Conservation (phyloP, 2,888 invertebrate genomes). For the Hedychridium roseum region DNA sequence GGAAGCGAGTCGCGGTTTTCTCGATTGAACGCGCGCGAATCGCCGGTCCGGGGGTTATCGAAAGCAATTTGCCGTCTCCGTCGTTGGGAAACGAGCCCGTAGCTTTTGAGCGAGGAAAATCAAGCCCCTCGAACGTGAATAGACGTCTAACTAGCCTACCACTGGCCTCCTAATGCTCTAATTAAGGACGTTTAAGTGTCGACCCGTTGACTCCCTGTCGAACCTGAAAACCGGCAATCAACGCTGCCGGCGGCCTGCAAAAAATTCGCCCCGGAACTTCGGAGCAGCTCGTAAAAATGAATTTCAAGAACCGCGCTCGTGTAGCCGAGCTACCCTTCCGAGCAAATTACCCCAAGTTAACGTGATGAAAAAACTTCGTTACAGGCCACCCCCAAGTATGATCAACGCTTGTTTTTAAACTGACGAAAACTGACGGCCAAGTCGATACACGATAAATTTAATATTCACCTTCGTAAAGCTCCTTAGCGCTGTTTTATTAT, state of each 20-base stretch:
- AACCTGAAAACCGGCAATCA: slow-evolving; percentile 32
- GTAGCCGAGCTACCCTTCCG: no score
- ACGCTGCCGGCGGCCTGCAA: slow-evolving; percentile 13
- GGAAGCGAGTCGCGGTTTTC: not conserved
- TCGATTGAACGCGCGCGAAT: not conserved
- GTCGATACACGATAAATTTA: no score
- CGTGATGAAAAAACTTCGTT: no score
- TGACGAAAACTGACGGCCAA: no score
- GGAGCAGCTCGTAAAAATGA: not conserved
- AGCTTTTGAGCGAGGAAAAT: slow-evolving; percentile 9
- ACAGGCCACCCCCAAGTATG: no score
- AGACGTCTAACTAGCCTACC: slow-evolving; percentile 28
- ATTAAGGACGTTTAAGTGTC: slow-evolving; percentile 34
- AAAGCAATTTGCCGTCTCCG: no score
- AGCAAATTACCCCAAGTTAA: no score
- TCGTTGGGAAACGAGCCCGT: not conserved
- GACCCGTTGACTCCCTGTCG: slow-evolving; percentile 13
- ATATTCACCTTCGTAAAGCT: no score
- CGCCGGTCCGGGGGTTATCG: not conserved
- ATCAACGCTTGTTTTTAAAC: no score
- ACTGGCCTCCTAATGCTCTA: slow-evolving; percentile 19
- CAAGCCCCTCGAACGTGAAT: slow-evolving; percentile 25
- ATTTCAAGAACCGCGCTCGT: no score
- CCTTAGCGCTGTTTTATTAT: no score
- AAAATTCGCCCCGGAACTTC: slow-evolving; percentile 7